phyloP scores from a whole-genome alignment of 2,113 vertebrate genomes.

The Pseudorasbora parva region DNA sequence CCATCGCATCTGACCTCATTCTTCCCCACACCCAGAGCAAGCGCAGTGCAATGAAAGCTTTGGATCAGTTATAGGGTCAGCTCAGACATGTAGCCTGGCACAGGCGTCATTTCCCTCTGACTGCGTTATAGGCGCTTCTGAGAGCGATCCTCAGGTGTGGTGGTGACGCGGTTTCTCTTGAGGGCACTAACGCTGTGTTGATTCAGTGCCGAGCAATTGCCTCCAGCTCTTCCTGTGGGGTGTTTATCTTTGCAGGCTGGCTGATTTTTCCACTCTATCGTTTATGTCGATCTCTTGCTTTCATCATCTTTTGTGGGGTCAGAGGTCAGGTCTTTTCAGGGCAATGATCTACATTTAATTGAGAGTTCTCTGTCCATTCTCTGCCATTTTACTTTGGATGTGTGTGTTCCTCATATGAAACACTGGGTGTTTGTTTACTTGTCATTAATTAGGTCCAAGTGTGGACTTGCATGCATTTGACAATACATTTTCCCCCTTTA shows the following conservation, averaged over 20 bases:
- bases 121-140: slow-evolving; percentile 67
- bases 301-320: slow-evolving; percentile 75
- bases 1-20: slow-evolving; percentile 3
- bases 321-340: slow-evolving; percentile 70
- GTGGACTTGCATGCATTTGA: background rate
- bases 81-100: slow-evolving; percentile 62
- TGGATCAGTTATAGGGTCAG: slow-evolving; percentile 38
- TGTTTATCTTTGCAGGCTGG: slow-evolving; percentile 84
- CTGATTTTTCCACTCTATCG: slow-evolving; percentile 79
- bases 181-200: slow-evolving; percentile 80
- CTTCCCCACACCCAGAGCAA: slow-evolving; percentile 33
- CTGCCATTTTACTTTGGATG: slow-evolving; percentile 65
- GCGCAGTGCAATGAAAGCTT: slow-evolving; percentile 34
- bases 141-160: slow-evolving; percentile 78
- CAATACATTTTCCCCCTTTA: background rate
- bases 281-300: slow-evolving; percentile 79
- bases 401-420: slow-evolving; percentile 52
- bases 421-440: slow-evolving; percentile 30
- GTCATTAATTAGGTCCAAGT: background rate
- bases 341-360: slow-evolving; percentile 69
- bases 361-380: slow-evolving; percentile 58
- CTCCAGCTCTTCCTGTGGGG: slow-evolving; percentile 84
- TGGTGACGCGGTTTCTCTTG: slow-evolving; percentile 69
- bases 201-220: slow-evolving; percentile 78
- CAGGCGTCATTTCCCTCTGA: slow-evolving; percentile 70